Base-by-base conservation (phyloP, 1,140 invertebrate genomes). In the Ceratitis capitata region DNA sequence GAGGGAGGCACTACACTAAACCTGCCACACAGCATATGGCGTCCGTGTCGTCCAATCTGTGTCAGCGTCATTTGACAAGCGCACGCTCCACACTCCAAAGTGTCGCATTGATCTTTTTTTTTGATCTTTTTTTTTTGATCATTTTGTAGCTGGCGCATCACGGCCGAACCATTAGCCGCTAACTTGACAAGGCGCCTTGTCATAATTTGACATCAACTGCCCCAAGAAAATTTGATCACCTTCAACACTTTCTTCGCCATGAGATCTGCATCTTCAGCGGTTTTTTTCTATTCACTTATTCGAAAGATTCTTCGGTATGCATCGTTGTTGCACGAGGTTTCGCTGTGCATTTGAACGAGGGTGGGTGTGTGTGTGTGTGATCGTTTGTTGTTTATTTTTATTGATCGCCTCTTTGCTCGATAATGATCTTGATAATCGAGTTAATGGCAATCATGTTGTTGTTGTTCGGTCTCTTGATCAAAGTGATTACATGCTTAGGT, bases 161-260 rank as follows among this genome's bases (percentile, higher is more conserved):
- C 32, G 35, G 7, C 64, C 14, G n/a, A 78, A 78, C 69, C 69
- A 78, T 78, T 78, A 78, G 69, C 69, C 69, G 39, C 39, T 14
- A 78, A 45, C 32, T 45, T 78, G 69, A 78, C 39, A 42, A 45
- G 39, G 61, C 61, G 61, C 61, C 61, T 69, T 69, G 69, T 78
- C 69, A 78, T 78, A 78, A 78, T 78, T 78, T 78, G 69, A 42
- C 69, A 78, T 45, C n/a, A 78, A 78, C n/a, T 26, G 69, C 42
- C 23, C 42, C 61, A 32, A 64, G 69, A 42, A 78, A 45, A 78
- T 45, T 78, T 29, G 61, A 78, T 78, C 69, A 45, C 7, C 61
- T 78, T 78, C 69, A 42, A 45, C 39, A 78, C 69, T 78, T 78
- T 78, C 69, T 45, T 47, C 39, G 10, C 10, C 19, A 47, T 47